These are phyloP conservation scores for Oenanthe oenanthe DNA, from an alignment of 2,113 vertebrate genomes.

Conservation along the genomic window DNA sequence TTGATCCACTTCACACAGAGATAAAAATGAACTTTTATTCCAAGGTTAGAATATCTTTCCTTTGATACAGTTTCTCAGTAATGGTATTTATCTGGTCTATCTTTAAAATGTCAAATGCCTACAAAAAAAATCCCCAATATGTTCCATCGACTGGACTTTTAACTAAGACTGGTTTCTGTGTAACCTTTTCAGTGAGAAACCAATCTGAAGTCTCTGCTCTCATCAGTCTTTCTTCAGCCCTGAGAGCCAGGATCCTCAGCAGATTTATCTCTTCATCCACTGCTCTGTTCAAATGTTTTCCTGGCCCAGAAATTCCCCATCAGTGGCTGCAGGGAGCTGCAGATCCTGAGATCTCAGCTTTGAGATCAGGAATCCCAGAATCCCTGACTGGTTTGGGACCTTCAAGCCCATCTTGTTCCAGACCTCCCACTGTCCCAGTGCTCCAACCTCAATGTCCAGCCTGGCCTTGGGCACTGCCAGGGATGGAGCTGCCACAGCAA, in stretches of 20 bases:
- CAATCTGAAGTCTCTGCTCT: background rate
- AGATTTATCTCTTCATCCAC: background rate
- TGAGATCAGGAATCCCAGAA: rapidly evolving
- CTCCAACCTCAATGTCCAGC: rapidly evolving
- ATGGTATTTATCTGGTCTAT: conserved; percentile 2
- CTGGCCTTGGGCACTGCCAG: background rate
- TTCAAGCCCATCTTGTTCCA: rapidly evolving
- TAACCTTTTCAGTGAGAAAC: conserved; percentile 19
- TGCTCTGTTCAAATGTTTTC: background rate
- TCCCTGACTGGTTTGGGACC: no score
- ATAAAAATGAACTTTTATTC: conserved; percentile 25
- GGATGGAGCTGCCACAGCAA: background rate
- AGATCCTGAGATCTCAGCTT: background rate
- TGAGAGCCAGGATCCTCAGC: background rate
- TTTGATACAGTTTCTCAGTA: background rate
- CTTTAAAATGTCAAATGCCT: conserved; percentile 52
- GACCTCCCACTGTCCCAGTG: background rate
- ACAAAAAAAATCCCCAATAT: background rate
- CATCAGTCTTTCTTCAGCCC: background rate
- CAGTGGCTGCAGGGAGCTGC: background rate
- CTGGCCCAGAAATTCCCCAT: background rate
- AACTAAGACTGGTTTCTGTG: background rate
- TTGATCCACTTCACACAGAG: background rate
- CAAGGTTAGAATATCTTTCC: conserved; percentile 8
- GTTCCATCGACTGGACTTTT: background rate